Conservation (phyloP, 2,797 vertebrate genomes). For the Synaphobranchus kaupii region DNA sequence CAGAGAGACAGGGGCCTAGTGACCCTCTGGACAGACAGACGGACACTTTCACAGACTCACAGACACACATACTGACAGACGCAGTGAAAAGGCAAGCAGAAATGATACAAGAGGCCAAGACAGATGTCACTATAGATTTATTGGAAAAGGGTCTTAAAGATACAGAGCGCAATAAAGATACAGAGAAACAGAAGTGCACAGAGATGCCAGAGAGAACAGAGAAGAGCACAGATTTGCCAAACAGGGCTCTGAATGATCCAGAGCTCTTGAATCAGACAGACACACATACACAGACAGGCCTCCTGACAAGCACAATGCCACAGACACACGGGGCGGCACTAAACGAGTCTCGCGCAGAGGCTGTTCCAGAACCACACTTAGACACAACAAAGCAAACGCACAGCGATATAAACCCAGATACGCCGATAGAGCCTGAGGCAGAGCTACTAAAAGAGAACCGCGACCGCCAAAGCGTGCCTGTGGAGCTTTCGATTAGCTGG, state of each 20-base stretch:
- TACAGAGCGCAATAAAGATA: background rate
- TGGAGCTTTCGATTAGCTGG: slow-evolving; percentile 28
- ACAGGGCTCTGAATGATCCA: background rate
- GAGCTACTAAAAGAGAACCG: background rate
- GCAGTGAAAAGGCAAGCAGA: slow-evolving; percentile 14
- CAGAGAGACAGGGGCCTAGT: too few species aligned
- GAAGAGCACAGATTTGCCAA: background rate
- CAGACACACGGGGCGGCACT: background rate
- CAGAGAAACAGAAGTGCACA: background rate
- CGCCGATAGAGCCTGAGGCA: background rate
- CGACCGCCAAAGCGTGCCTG: background rate
- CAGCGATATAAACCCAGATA: slow-evolving; percentile 5
- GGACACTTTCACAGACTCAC: slow-evolving; percentile 14
- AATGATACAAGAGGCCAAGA: slow-evolving; percentile 17
- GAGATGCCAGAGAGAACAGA: background rate
- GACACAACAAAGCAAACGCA: slow-evolving; percentile 20
- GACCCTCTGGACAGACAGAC: background rate
- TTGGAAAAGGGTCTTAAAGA: slow-evolving; percentile 25
- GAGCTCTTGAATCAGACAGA: background rate
- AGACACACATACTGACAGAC: slow-evolving; percentile 34
- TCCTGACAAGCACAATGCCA: background rate
- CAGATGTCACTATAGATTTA: slow-evolving; percentile 39
- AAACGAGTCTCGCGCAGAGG: background rate
- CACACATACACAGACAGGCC: background rate
- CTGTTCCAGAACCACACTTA: background rate